phyloP scores from a whole-genome alignment of 2,113 vertebrate species.

The Oncorhynchus nerka region DNA sequence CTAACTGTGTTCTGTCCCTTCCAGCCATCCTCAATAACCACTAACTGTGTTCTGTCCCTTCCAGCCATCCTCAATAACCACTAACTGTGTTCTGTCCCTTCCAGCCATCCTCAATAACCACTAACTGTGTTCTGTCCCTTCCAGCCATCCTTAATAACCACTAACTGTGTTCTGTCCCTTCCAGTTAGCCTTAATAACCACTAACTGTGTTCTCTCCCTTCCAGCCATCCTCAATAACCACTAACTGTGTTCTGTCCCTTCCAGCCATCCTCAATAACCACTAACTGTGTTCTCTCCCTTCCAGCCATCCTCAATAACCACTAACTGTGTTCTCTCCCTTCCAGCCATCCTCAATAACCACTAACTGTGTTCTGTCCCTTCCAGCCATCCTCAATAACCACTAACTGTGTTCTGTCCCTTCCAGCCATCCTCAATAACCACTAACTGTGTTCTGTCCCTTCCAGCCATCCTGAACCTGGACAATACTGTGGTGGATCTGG shows the following conservation, averaged over 20 bases:
- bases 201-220: too few relatives aligned
- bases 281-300: neutral
- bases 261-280: conserved; percentile 79
- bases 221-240: neutral
- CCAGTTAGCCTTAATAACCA: too few relatives aligned
- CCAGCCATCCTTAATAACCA: too few relatives aligned
- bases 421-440: too few relatives aligned
- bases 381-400: too few relatives aligned
- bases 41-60: neutral
- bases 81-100: neutral
- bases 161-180: too few relatives aligned
- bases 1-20: neutral
- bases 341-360: neutral
- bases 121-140: neutral
- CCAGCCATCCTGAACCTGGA: conserved; percentile 98
- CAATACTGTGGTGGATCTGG: conserved; percentile 92
- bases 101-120: neutral
- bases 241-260: neutral
- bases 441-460: too few relatives aligned
- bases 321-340: neutral
- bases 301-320: neutral
- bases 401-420: too few relatives aligned
- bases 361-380: conserved; percentile 4
- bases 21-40: neutral
- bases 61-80: neutral